phyloP scores from a whole-genome alignment of 2,797 vertebrate genomes.

The Sebastes nivosus region DNA sequence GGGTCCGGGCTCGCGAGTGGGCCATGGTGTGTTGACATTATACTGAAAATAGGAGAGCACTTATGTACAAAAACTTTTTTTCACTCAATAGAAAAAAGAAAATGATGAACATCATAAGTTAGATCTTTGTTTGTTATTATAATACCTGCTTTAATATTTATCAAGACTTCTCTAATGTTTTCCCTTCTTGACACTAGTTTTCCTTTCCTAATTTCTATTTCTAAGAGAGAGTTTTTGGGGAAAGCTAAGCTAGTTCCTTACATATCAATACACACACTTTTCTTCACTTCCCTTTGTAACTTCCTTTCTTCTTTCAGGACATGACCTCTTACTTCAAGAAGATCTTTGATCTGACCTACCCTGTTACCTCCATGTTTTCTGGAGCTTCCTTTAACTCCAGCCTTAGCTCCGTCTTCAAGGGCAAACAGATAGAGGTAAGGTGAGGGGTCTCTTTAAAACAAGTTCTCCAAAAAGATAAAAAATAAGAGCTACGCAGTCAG shows the following conservation, averaged over 20 bases:
- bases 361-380: constrained; percentile 95
- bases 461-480: not conserved
- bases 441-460: not conserved
- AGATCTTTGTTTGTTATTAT: not conserved
- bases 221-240: no score
- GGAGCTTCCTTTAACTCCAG: constrained; percentile 91
- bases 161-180: not conserved
- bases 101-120: not conserved
- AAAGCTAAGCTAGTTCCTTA: not conserved
- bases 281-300: not conserved
- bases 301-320: constrained; percentile 74
- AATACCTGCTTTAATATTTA: not conserved
- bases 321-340: constrained; percentile 91
- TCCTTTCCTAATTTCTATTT: not conserved
- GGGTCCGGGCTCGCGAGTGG: constrained; percentile 92
- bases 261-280: not conserved
- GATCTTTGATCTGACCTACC: constrained; percentile 92
- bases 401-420: constrained; percentile 86
- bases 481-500: not conserved
- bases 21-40: constrained; percentile 85
- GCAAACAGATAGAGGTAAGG: constrained; percentile 93
- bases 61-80: not conserved
- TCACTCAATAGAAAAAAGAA: not conserved
- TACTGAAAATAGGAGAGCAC: not conserved
- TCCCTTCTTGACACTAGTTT: not conserved